Evolutionary conservation across 2,113 vertebrate genomes (phyloP), one percentile per base, ranked within the genome.

Genomic region (Pycnonotus jocosus): DNA sequence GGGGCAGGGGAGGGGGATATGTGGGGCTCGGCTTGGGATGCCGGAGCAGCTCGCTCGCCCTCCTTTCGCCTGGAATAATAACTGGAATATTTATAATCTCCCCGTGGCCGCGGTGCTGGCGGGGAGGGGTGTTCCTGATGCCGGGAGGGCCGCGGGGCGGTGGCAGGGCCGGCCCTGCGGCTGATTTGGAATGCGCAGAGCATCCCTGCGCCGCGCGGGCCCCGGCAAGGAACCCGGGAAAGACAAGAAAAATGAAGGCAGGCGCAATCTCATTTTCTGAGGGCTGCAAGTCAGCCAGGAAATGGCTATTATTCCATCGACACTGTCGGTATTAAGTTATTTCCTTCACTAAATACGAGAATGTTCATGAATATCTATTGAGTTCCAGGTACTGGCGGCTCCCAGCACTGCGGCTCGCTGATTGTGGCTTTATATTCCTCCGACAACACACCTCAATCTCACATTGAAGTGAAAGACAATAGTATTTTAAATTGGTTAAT

Each of bases 351-450:
- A 99, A 99, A 99, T 99, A 99, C 99, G 98, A 98, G 99, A 99
- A 98, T 98, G 98, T 99, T 99, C 99, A 99, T 99, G 99, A 99
- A 99, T 99, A 99, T 99, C 99, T 99, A 99, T 99, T 98, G 99
- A 99, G 99, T 99, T 98, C 98, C 99, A 99, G 99, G 99, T 99
- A 99, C 97, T 95, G 98, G 98, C 97, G 97, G 97, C 97, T 98
- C 98, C 98, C 98, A 96, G 97, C 98, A 98, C 96, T 97, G 98
- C 98, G 98, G 98, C 98, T 97, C 97, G 95, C 98, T 98, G 98
- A 98, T 98, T 99, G 98, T 97, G 97, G 98, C 98, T 98, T 98
- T 99, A 98, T 99, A 98, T 99, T 98, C 98, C 98, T 98, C 96
- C 98, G 97, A 97, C 98, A 98, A 98, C 98, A 98, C 97, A 97